Evolutionary conservation across 1,140 invertebrate species (phyloP).

Genomic region (Formica exsecta): DNA sequence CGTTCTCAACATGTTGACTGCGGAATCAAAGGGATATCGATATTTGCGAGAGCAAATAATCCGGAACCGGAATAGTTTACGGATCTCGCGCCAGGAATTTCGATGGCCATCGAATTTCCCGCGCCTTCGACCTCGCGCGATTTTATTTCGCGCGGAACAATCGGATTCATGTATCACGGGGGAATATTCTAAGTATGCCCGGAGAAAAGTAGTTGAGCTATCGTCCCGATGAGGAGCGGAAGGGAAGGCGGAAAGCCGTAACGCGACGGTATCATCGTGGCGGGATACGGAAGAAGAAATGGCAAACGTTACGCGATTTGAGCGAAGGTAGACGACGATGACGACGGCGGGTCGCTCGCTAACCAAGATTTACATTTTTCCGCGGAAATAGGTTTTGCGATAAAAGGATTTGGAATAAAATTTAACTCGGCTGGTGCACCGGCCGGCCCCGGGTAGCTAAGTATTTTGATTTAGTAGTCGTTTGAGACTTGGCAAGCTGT

Average conservation of each 20-base stretch:
- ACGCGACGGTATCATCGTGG: slow-evolving; percentile 64
- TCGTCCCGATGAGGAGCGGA: slow-evolving; percentile 23
- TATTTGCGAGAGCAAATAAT: slow-evolving; percentile 25
- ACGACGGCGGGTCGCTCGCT: slow-evolving; percentile 39
- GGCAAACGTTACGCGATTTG: slow-evolving; percentile 57
- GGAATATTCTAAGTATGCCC: slow-evolving; percentile 54
- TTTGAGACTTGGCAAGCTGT: slow-evolving; percentile 84
- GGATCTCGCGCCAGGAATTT: slow-evolving; percentile 21
- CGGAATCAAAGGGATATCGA: slow-evolving; percentile 39
- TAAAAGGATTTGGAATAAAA: slow-evolving; percentile 84
- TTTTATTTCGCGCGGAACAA: slow-evolving; percentile 53
- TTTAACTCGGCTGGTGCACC: slow-evolving; percentile 74
- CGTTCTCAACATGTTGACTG: neutral
- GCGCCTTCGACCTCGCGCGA: neutral
- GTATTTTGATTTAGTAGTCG: slow-evolving; percentile 85
- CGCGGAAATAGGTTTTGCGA: slow-evolving; percentile 81
- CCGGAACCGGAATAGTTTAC: slow-evolving; percentile 17
- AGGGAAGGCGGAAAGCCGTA: slow-evolving; percentile 28
- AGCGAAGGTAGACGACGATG: slow-evolving; percentile 42
- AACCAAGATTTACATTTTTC: slow-evolving; percentile 82
- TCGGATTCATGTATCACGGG: slow-evolving; percentile 37
- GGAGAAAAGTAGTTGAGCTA: slow-evolving; percentile 36
- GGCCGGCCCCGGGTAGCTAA: slow-evolving; percentile 49
- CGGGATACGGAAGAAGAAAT: slow-evolving; percentile 65
- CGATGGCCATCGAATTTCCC: slow-evolving; percentile 27